phyloP scores from a whole-genome alignment of 37 sponge, comb jelly and placozoan species.

The Agelas oroides region DNA sequence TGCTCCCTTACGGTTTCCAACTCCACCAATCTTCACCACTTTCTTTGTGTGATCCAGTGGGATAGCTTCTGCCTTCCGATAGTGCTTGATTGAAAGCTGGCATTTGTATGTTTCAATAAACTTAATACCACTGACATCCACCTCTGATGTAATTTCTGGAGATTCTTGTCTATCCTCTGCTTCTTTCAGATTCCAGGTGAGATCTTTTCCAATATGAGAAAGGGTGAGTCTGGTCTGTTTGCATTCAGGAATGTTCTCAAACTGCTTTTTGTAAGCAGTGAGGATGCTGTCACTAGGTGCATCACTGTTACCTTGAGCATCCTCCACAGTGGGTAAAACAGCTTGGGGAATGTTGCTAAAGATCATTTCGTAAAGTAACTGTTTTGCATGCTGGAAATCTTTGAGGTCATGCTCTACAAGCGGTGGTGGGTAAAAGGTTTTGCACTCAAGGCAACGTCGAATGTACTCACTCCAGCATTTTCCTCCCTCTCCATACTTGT shows the following conservation, averaged over 20 bases:
- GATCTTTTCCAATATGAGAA: background rate
- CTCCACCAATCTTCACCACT: slow-evolving; percentile 36
- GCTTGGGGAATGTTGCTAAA: too few relatives aligned
- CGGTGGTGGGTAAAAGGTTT: slow-evolving; percentile 34
- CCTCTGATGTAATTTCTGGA: slow-evolving; percentile 3
- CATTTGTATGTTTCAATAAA: slow-evolving; percentile 26
- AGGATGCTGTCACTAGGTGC: slow-evolving; percentile 59
- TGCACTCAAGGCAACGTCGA: slow-evolving; percentile 58
- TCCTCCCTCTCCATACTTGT: slow-evolving; percentile 12
- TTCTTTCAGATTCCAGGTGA: slow-evolving; percentile 4
- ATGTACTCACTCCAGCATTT: slow-evolving; percentile 80
- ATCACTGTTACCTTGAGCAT: too few relatives aligned
- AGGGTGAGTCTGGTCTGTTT: slow-evolving; percentile 3
- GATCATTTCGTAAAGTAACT: background rate
- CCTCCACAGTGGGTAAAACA: too few relatives aligned
- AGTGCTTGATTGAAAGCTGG: background rate
- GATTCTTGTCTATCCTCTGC: background rate
- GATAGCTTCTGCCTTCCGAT: slow-evolving; percentile 54
- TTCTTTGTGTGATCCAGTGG: slow-evolving; percentile 48
- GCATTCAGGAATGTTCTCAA: slow-evolving; percentile 26
- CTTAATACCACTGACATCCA: too few relatives aligned
- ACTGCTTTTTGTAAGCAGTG: slow-evolving; percentile 27
- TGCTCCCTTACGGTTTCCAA: slow-evolving; percentile 64
- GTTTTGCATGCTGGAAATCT: background rate
- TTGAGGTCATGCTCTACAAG: background rate